phyloP scores from a whole-genome alignment of 2,113 vertebrate species.

The Rhea pennata region DNA sequence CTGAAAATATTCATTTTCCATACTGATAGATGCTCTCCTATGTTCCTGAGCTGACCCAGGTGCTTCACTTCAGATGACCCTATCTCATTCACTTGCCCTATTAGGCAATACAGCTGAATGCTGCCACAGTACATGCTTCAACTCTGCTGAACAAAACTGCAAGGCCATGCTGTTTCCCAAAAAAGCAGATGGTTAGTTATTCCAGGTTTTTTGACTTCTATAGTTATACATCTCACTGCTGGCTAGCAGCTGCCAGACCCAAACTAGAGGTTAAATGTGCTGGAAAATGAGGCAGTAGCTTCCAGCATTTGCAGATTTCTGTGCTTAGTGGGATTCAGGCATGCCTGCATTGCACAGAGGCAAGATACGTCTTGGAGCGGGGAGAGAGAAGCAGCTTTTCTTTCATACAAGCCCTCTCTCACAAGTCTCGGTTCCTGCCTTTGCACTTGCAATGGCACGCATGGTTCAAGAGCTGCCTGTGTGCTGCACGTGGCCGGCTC shows the following conservation, averaged over 20 bases:
- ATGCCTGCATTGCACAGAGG: background rate
- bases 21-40: background rate
- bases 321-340: background rate
- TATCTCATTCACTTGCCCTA: background rate
- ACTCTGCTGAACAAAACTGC: background rate
- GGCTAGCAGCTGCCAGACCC: background rate
- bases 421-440: conserved; percentile 22
- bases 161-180: background rate
- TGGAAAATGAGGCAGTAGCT: background rate
- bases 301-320: conserved; percentile 9
- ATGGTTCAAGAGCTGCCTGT: background rate
- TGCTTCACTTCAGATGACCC: background rate
- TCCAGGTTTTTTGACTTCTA: background rate
- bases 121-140: background rate
- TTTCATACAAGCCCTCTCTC: background rate
- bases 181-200: background rate
- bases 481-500: background rate
- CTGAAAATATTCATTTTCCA: background rate
- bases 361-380: background rate
- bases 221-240: background rate
- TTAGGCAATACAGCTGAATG: background rate
- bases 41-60: conserved; percentile 7
- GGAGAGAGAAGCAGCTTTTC: conserved; percentile 16
- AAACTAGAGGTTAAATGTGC: conserved; percentile 8
- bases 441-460: background rate